Conservation (phyloP, 2,113 vertebrate genomes). For the Oreocharis arfaki region DNA sequence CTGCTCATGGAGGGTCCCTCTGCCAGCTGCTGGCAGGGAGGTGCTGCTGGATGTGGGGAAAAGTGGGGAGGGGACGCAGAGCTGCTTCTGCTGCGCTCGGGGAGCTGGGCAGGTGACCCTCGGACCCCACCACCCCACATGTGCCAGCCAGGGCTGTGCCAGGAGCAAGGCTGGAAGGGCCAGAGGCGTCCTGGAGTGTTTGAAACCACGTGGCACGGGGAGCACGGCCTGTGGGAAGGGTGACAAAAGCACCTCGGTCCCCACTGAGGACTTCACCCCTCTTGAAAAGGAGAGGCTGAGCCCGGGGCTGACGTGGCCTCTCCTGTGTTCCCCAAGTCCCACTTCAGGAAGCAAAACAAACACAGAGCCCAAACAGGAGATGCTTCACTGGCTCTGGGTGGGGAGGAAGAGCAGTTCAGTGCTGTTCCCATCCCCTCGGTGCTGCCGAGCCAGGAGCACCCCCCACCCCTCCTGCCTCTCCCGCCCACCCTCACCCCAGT, state of each 20-base stretch:
- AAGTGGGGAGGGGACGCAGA: not conserved
- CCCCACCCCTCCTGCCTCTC: not conserved
- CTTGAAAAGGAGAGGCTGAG: not conserved
- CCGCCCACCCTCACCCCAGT: rapidly evolving
- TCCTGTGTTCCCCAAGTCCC: not conserved
- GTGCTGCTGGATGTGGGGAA: not conserved
- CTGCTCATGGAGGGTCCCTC: rapidly evolving
- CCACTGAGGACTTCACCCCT: not conserved
- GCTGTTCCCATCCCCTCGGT: not conserved
- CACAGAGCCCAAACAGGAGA: not conserved
- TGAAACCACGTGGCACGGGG: not conserved
- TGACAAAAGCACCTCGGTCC: not conserved
- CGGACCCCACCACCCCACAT: rapidly evolving
- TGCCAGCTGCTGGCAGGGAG: not conserved
- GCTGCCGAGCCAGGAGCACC: not conserved
- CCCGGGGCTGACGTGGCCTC: rapidly evolving
- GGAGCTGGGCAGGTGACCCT: not conserved
- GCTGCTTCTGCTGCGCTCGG: not conserved
- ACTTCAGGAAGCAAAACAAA: not conserved
- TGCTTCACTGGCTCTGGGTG: not conserved
- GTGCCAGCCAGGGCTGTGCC: not conserved
- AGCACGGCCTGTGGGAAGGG: rapidly evolving
- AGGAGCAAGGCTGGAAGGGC: not conserved
- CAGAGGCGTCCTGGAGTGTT: not conserved
- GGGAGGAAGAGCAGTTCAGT: not conserved